phyloP scores from a whole-genome alignment of 2,113 vertebrate species.

The Oryzias woworae region DNA sequence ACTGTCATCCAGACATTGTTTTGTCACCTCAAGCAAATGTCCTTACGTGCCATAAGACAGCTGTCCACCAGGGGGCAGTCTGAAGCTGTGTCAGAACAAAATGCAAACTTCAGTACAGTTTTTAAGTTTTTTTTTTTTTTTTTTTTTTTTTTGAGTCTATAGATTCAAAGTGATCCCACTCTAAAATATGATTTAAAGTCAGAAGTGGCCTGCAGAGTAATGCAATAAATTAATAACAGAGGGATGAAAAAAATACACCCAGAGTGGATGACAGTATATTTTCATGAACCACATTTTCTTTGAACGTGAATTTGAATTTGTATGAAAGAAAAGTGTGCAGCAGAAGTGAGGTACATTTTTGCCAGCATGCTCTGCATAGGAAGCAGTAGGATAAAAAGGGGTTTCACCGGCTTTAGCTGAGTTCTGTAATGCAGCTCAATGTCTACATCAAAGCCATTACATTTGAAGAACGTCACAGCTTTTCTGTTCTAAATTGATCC shows the following conservation, averaged over 20 bases:
- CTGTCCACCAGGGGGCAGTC: conserved; percentile 59
- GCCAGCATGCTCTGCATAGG: conserved; percentile 51
- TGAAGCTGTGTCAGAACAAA: conserved; percentile 11
- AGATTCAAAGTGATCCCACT: conserved; percentile 1
- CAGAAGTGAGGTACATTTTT: conserved; percentile 41
- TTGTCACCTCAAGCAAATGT: not conserved
- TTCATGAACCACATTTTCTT: conserved; percentile 7
- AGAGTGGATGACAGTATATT: conserved; percentile 4
- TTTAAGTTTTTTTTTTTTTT: not conserved
- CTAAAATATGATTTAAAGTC: conserved; percentile 7
- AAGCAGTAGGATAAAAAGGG: conserved; percentile 67
- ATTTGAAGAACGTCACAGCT: conserved; percentile 64
- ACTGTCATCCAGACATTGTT: not conserved
- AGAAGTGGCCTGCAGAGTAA: not conserved
- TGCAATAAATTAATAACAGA: conserved; percentile 1
- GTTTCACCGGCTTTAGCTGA: conserved; percentile 55
- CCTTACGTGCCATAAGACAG: not conserved
- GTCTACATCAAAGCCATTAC: conserved; percentile 75
- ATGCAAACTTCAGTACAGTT: too few species aligned
- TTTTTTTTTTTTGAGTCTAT: conserved; percentile 1
- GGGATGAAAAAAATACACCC: not conserved
- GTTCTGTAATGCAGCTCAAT: conserved; percentile 67
- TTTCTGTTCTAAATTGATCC: conserved; percentile 70
- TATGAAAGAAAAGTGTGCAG: conserved; percentile 1
- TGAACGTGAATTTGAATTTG: not conserved